A percentile compares a stretch with the other conserved stretches of the same genome.
Evolutionary conservation across 30 jellyfish, hydroid and myxozoan species (phyloP).

Genomic region (Haliclystus octoradiatus): DNA sequence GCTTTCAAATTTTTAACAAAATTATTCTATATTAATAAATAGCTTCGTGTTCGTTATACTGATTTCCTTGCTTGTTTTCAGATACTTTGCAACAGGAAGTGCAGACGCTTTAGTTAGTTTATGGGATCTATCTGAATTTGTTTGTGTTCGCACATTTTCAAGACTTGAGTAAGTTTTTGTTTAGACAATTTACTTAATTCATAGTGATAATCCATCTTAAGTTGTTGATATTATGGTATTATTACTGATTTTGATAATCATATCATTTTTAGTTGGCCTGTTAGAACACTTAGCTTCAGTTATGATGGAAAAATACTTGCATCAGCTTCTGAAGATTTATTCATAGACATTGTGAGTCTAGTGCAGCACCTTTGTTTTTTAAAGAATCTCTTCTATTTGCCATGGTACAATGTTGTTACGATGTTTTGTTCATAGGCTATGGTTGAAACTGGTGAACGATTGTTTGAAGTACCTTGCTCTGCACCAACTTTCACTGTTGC

Average conservation of each 20-base stretch:
- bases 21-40: no score
- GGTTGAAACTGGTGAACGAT: slow-evolving; percentile 97
- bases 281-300: slow-evolving; percentile 84
- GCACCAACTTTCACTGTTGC: slow-evolving; percentile 98
- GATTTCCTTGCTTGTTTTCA: no score
- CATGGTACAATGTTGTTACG: no score
- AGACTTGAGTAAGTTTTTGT: slow-evolving; percentile 78
- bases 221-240: neutral
- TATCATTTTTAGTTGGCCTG: slow-evolving; percentile 86
- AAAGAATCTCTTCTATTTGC: no score
- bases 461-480: slow-evolving; percentile 73
- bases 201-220: neutral
- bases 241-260: neutral
- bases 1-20: no score
- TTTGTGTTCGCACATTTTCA: slow-evolving; percentile 80
- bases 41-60: no score
- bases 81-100: slow-evolving; percentile 99
- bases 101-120: slow-evolving; percentile 96
- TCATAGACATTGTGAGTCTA: slow-evolving; percentile 79
- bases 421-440: no score
- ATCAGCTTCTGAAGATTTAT: slow-evolving; percentile 95
- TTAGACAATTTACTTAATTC: neutral
- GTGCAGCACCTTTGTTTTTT: neutral
- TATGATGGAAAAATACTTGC: slow-evolving; percentile 95
- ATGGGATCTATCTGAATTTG: slow-evolving; percentile 91